Percentiles rank a stretch among this genome's conserved stretches.
phyloP scores from a whole-genome alignment of 2,888 invertebrate species.

The Ephialtes manifestator region DNA sequence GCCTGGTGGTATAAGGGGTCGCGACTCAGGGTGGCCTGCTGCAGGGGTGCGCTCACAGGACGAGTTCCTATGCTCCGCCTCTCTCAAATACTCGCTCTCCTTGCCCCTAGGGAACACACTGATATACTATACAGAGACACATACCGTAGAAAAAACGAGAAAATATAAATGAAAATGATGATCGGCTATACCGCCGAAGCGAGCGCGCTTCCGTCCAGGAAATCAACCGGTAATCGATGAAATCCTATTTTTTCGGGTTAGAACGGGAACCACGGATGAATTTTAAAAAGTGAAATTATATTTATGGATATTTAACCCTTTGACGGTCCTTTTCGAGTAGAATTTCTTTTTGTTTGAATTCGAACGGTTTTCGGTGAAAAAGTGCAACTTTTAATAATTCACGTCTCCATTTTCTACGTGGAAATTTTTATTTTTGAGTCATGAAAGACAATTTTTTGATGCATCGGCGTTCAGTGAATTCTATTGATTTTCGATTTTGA shows the following conservation, averaged over 20 bases:
- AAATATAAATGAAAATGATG: slow-evolving; percentile 78
- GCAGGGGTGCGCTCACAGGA: slow-evolving; percentile 64
- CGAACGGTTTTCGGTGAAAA: too few species aligned
- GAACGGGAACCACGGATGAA: neutral
- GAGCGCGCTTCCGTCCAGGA: slow-evolving; percentile 68
- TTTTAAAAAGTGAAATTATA: neutral
- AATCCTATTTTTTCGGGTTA: slow-evolving; percentile 75
- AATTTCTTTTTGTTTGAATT: too few species aligned
- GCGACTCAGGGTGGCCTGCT: slow-evolving; percentile 17
- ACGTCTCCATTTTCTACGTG: too few species aligned
- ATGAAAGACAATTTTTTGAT: too few species aligned
- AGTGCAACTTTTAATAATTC: too few species aligned
- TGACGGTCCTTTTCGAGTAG: too few species aligned
- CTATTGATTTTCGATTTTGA: too few species aligned
- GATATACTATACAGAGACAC: neutral
- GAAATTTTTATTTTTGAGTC: too few species aligned
- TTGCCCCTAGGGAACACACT: slow-evolving; percentile 10
- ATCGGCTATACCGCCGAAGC: slow-evolving; percentile 58
- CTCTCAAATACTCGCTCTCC: slow-evolving; percentile 71
- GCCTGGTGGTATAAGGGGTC: slow-evolving; percentile 20
- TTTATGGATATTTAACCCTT: too few species aligned
- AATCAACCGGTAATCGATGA: slow-evolving; percentile 49
- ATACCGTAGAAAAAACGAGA: slow-evolving; percentile 36
- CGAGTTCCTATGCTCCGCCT: slow-evolving; percentile 68
- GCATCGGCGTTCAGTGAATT: too few species aligned